phyloP scores from a whole-genome alignment of 2,113 vertebrate genomes.

The Ciconia maguari region DNA sequence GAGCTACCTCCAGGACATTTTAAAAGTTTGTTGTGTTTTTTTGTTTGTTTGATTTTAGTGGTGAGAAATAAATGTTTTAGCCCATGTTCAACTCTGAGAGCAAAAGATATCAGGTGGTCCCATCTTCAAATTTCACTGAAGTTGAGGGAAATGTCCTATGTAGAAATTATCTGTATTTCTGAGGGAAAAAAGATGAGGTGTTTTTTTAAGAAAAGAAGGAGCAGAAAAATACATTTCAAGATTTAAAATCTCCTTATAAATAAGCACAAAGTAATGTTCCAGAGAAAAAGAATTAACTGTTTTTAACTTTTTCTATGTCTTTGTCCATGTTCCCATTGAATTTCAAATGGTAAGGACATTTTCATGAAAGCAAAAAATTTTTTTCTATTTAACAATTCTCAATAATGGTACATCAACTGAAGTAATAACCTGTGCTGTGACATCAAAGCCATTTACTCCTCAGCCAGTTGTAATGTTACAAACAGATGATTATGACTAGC shows the following conservation, averaged over 20 bases:
- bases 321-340: background rate
- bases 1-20: background rate
- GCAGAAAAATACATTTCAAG: background rate
- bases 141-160: background rate
- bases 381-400: background rate
- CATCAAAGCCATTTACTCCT: background rate
- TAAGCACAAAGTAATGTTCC: background rate
- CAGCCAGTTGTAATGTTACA: background rate
- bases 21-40: background rate
- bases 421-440: background rate
- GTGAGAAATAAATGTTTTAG: background rate
- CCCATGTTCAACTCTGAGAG: background rate
- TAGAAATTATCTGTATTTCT: background rate
- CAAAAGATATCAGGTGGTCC: background rate
- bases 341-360: background rate
- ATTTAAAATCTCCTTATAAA: background rate
- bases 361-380: background rate
- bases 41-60: background rate
- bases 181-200: rapidly evolving
- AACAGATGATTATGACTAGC: background rate
- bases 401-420: background rate
- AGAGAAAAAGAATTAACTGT: background rate
- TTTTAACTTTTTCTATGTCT: background rate
- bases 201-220: background rate
- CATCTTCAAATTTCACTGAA: background rate